Conservation (phyloP, 2,113 vertebrate genomes). For the Gopherus flavomarginatus region DNA sequence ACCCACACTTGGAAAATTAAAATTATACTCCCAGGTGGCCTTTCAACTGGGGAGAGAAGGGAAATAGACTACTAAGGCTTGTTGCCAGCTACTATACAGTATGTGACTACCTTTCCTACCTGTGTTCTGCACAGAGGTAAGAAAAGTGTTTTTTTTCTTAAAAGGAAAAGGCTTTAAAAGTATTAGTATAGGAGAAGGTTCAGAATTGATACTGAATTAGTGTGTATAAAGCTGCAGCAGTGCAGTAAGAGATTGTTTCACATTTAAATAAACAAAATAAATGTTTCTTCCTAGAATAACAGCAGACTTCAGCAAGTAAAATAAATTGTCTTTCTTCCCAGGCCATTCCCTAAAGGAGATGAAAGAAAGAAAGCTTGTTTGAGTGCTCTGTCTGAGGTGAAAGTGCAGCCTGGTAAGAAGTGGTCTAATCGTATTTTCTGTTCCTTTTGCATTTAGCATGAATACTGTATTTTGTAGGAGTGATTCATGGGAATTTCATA, state of each 20-base stretch:
- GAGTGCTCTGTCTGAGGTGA: slow-evolving; percentile 91
- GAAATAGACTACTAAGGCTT: neutral
- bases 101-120: neutral
- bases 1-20: neutral
- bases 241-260: neutral
- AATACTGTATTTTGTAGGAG: neutral
- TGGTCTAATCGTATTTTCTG: rapidly evolving
- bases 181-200: neutral
- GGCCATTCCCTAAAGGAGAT: slow-evolving; percentile 96
- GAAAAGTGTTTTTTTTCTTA: neutral
- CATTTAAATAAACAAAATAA: no score
- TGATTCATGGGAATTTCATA: neutral
- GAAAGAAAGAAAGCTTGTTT: slow-evolving; percentile 95
- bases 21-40: neutral
- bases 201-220: neutral
- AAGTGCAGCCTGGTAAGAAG: slow-evolving; percentile 94
- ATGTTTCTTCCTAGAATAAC: no score
- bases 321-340: slow-evolving; percentile 65
- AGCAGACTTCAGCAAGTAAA: neutral
- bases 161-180: neutral
- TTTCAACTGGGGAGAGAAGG: neutral
- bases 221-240: neutral
- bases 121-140: neutral
- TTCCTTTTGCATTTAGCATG: neutral
- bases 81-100: neutral